phyloP scores from a whole-genome alignment of 2,113 vertebrate species.

The Heterochromis multidens region DNA sequence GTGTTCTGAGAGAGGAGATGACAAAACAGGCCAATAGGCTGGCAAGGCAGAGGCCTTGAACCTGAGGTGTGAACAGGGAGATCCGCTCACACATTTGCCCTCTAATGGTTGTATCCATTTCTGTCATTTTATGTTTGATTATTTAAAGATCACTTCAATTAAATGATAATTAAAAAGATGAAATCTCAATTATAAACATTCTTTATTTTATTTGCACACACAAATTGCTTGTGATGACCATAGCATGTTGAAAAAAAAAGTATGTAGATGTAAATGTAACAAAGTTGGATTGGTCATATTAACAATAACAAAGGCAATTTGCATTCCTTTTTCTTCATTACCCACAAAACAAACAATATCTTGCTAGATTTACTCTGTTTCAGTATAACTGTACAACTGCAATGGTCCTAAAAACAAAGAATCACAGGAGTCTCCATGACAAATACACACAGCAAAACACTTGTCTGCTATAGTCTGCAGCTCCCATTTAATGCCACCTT shows the following conservation, averaged over 20 bases:
- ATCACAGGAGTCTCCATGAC: neutral
- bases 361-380: neutral
- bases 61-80: conserved; percentile 51
- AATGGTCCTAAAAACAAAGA: neutral
- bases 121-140: neutral
- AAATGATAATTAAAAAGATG: neutral
- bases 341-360: neutral
- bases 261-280: neutral
- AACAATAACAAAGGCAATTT: neutral
- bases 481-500: neutral
- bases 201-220: neutral
- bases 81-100: conserved; percentile 30
- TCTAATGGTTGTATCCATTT: neutral
- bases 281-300: neutral
- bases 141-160: neutral
- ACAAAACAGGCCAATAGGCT: conserved; percentile 21
- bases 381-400: neutral
- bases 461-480: neutral
- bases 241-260: neutral
- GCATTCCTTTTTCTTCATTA: neutral
- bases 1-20: neutral
- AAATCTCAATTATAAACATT: neutral
- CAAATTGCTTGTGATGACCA: too few species aligned
- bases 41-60: conserved; percentile 48
- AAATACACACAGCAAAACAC: neutral